Evolutionary conservation across 2,797 vertebrate species (phyloP), one percentile per base, ranked within the genome.

Genomic region (Danio jaintianensis): DNA sequence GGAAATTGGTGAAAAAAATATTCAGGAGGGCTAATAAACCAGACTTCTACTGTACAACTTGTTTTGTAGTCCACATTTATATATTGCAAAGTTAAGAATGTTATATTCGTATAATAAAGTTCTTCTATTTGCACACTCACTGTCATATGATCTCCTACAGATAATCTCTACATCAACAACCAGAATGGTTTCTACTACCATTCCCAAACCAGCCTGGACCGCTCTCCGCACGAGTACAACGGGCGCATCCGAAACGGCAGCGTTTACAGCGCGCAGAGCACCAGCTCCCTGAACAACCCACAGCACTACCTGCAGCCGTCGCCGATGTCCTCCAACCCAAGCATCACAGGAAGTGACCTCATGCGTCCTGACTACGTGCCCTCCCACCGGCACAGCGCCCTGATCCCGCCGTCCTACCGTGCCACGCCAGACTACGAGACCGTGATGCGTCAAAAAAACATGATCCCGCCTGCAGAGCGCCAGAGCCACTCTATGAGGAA

Each of bases 361-460:
- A 94, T 95, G 90, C 93, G 97, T 48, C 91, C 96, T 0, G 98
- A 99, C 87, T 97, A 96, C 0, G 86, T 98, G 75, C 96, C 97
- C 0, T 95, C 96, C 0, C 96, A 99, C 10, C 96, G 96, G 38
- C 98, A 98, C 59, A 99, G 98, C 1, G 95, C 97, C 6, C 93
- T 98, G 50, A 96, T 99, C 62, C 97, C 97, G 0, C 98, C 98
- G 1, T 99, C 98, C 0, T 99, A 99, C 66, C 96, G 98, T 0
- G 95, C 97, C 45, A 99, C 98, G 0, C 98, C 98, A 0, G 98
- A 99, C 88, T 99, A 99, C 0, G 98, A 99, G 90, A 96, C 97
- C 0, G 97, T 99, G 80, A 98, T 99, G 97, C 95, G 96, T 55
- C 98, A 98, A 87, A 96, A 98, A 87, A 96, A 89, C 86, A 87